Evolutionary conservation across 2,113 vertebrate genomes (phyloP).

Genomic region (Stercorarius parasiticus): DNA sequence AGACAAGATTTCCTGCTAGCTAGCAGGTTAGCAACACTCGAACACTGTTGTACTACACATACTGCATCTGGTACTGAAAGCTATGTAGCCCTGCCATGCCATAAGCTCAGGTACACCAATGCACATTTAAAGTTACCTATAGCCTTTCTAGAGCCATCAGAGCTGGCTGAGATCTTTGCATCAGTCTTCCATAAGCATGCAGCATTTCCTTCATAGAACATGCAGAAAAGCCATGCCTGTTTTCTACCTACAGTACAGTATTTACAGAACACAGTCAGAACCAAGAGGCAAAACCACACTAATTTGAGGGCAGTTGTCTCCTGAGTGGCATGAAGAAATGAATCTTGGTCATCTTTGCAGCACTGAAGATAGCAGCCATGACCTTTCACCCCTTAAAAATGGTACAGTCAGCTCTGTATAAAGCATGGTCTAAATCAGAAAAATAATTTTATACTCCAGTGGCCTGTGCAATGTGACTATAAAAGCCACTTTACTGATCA

Average conservation of each 20-base stretch:
- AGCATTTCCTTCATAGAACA: neutral
- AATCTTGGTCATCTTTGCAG: neutral
- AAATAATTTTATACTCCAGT: neutral
- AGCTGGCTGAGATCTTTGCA: neutral
- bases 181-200: neutral
- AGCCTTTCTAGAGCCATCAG: neutral
- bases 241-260: neutral
- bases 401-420: neutral
- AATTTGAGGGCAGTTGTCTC: neutral
- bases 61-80: neutral
- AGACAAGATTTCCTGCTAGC: neutral
- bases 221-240: neutral
- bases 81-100: neutral
- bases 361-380: neutral
- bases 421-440: neutral
- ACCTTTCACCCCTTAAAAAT: neutral
- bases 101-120: neutral
- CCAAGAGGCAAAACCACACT: neutral
- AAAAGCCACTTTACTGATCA: neutral
- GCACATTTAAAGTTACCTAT: neutral
- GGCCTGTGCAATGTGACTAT: neutral
- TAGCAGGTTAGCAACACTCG: neutral
- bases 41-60: neutral
- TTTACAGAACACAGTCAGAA: neutral
- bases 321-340: neutral